phyloP scores from a whole-genome alignment of 2,797 vertebrate species.

The Lepilemur ruficaudatus region DNA sequence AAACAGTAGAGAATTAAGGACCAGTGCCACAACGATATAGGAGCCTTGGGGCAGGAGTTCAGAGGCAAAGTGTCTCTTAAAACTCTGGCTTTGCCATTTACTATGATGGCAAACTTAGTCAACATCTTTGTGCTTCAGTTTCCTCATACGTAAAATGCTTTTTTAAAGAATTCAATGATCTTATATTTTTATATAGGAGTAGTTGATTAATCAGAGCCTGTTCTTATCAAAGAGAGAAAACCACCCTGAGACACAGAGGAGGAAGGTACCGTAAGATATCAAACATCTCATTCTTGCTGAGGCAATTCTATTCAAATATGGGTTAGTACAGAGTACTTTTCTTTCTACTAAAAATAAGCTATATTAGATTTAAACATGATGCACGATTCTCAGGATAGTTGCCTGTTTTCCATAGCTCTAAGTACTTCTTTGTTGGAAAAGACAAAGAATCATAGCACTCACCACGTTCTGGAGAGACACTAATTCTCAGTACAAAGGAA shows the following conservation, averaged over 20 bases:
- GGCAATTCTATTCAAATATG: neutral
- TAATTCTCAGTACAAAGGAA: neutral
- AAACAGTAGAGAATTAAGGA: neutral
- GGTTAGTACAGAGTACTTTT: neutral
- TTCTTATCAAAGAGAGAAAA: neutral
- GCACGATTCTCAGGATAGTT: neutral
- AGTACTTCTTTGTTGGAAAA: neutral
- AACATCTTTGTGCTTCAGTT: neutral
- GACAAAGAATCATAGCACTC: neutral
- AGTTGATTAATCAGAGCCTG: neutral
- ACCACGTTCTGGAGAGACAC: neutral
- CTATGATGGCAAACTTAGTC: neutral
- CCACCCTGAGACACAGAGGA: neutral
- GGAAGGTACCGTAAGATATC: neutral
- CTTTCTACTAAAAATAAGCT: neutral
- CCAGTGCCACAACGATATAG: neutral
- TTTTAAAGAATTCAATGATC: neutral
- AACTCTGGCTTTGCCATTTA: neutral
- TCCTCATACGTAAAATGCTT: neutral
- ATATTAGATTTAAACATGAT: neutral
- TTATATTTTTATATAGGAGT: neutral
- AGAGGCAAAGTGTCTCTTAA: neutral
- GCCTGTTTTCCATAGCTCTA: neutral
- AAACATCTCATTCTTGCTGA: neutral
- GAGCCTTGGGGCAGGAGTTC: neutral